These are phyloP conservation scores for Trypoxylon attenuatum DNA, from an alignment of 2,888 invertebrate species.

Conservation along the genomic window DNA sequence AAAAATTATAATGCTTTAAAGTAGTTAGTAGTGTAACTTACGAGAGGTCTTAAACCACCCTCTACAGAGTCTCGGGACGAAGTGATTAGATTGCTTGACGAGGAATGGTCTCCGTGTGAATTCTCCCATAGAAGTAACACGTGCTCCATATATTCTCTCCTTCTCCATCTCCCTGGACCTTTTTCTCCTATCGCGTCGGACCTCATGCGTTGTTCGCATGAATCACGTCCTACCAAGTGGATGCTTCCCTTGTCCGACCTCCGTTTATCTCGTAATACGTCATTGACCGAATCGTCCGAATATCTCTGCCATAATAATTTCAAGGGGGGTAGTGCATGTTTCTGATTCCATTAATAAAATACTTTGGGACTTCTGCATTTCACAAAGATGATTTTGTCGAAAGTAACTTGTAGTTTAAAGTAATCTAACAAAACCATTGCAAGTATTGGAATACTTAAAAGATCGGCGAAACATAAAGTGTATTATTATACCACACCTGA, in stretches of 20 bases:
- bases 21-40: too few species aligned
- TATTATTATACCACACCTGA: too few species aligned
- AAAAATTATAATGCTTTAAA: background rate
- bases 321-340: constrained; percentile 1
- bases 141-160: constrained; percentile 56
- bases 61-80: constrained; percentile 33
- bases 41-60: too few species aligned
- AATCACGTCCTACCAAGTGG: constrained; percentile 42
- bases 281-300: constrained; percentile 29
- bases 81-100: constrained; percentile 63
- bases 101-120: constrained; percentile 64
- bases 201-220: constrained; percentile 46
- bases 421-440: too few species aligned
- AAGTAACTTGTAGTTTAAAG: too few species aligned
- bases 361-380: background rate
- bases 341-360: constrained; percentile 15
- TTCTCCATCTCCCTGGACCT: constrained; percentile 24
- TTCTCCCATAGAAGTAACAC: constrained; percentile 64
- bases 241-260: constrained; percentile 28
- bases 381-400: too few species aligned
- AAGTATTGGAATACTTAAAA: too few species aligned
- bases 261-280: constrained; percentile 44
- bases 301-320: constrained; percentile 12
- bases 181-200: constrained; percentile 35
- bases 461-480: too few species aligned